phyloP scores from a whole-genome alignment of 92 coral and sea anemone species.

The Anthopleura xanthogrammica region DNA sequence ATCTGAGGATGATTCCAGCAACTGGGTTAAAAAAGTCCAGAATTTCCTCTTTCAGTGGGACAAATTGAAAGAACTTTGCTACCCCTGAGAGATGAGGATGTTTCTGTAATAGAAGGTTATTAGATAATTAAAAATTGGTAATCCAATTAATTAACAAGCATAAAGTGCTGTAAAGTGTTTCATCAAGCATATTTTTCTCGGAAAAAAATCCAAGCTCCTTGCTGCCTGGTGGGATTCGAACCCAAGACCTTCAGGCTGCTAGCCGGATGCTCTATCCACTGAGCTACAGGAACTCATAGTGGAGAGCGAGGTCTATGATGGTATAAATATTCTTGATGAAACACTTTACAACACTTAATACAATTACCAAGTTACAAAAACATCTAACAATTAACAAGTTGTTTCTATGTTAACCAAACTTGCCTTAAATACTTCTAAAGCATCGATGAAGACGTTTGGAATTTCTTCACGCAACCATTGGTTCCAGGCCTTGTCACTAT shows the following conservation, averaged over 20 bases:
- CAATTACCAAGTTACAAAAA: too few relatives aligned
- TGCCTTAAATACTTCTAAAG: slow-evolving; percentile 82
- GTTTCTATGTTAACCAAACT: not conserved
- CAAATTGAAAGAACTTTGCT: slow-evolving; percentile 71
- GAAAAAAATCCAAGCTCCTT: too few relatives aligned
- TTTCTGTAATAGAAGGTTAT: slow-evolving; percentile 24
- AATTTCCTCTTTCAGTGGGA: slow-evolving; percentile 89
- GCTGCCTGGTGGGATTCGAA: too few relatives aligned
- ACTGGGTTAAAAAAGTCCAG: slow-evolving; percentile 86
- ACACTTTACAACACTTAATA: too few relatives aligned
- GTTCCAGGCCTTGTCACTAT: slow-evolving; percentile 89
- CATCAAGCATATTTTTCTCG: too few relatives aligned
- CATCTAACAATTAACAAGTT: too few relatives aligned
- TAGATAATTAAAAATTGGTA: not conserved
- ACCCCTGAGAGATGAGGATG: slow-evolving; percentile 69
- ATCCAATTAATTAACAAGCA: not conserved
- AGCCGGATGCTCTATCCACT: too few relatives aligned
- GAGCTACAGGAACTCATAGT: too few relatives aligned
- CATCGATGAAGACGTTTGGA: slow-evolving; percentile 75
- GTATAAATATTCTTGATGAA: too few relatives aligned
- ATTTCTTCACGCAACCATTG: slow-evolving; percentile 91
- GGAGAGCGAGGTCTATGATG: too few relatives aligned
- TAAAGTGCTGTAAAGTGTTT: too few relatives aligned
- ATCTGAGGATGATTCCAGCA: slow-evolving; percentile 64
- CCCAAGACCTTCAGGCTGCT: too few relatives aligned